Evolutionary conservation across 2,888 invertebrate species (phyloP), one percentile per base, ranked within the genome.

Genomic region (Melangyna quadrimaculata): DNA sequence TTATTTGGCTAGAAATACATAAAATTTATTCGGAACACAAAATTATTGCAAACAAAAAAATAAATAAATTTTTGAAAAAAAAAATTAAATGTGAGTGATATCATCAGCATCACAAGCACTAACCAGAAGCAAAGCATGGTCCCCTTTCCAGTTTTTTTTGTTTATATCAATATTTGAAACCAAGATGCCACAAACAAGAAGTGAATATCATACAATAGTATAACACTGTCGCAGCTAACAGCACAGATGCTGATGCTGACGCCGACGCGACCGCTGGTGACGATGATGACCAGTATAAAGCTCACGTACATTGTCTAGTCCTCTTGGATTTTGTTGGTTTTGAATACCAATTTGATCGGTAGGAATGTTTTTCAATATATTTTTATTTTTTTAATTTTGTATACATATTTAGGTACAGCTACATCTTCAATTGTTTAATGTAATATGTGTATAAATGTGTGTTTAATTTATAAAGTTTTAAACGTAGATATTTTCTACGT

Each of bases 241-340:
- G 40, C 19, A 35, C 22, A 59, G 57, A 59, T 14, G 35, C 12
- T 53, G 59, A 82, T 48, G n/a, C n/a, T n/a, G n/a, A n/a, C n/a
- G n/a, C n/a, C n/a, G n/a, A n/a, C n/a, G n/a, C n/a, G n/a, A n/a
- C n/a, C n/a, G n/a, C n/a, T n/a, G n/a, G n/a, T n/a, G n/a, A 83
- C 14, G 45, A 48, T 10, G 48, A 12, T 65, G 57, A 83, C 22
- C 53, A 75, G 55, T 75, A 59, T 53, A 14, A 55, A 43, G 55
- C 70, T 81, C 84, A 84, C 79, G 84, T 79, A 84, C 45, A 79
- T 75, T 72, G 75, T 79, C 75, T 77, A 63, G 32, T 75, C 48
- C 55, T 40, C 61, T 72, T 61, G 48, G 69, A 77, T 59, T 55
- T 75, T 59, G 29, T 35, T 22, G 22, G 22, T 43, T 29, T 74